Percentiles rank a stretch among this genome's conserved stretches.
phyloP scores from a whole-genome alignment of 2,888 invertebrate species.

The Luffia ferchaultella region DNA sequence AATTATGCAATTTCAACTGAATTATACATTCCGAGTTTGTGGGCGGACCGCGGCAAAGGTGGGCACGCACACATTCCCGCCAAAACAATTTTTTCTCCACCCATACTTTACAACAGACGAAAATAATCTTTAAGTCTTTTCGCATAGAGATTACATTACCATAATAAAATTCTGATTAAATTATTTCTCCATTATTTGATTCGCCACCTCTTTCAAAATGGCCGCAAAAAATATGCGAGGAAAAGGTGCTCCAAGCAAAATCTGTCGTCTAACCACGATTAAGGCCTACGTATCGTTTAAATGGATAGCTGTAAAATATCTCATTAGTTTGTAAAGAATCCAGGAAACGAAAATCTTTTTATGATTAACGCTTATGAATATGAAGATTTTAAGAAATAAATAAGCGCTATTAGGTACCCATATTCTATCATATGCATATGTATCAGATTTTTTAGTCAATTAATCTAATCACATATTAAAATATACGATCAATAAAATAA shows the following conservation, averaged over 20 bases:
- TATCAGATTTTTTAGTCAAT: no score
- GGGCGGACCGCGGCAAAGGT: background rate
- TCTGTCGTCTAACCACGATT: conserved; percentile 16
- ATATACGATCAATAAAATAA: no score
- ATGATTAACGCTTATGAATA: no score
- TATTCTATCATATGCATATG: no score
- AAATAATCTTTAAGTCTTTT: conserved; percentile 32
- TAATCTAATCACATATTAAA: no score
- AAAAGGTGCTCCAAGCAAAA: background rate
- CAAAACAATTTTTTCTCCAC: conserved; percentile 41
- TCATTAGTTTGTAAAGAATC: no score
- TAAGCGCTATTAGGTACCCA: no score
- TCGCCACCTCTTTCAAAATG: conserved; percentile 63
- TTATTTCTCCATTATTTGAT: conserved; percentile 62
- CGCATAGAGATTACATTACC: conserved; percentile 26
- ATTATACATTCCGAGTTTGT: background rate
- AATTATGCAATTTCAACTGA: background rate
- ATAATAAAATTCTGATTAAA: conserved; percentile 38
- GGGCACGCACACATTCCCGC: background rate
- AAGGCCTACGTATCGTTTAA: no score
- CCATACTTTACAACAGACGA: conserved; percentile 26
- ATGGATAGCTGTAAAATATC: no score
- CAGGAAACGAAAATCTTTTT: no score
- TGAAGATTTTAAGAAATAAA: no score
- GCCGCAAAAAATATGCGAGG: conserved; percentile 34